Evolutionary conservation across 2,113 vertebrate species (phyloP).

Genomic region (Pachycephala philippinensis): DNA sequence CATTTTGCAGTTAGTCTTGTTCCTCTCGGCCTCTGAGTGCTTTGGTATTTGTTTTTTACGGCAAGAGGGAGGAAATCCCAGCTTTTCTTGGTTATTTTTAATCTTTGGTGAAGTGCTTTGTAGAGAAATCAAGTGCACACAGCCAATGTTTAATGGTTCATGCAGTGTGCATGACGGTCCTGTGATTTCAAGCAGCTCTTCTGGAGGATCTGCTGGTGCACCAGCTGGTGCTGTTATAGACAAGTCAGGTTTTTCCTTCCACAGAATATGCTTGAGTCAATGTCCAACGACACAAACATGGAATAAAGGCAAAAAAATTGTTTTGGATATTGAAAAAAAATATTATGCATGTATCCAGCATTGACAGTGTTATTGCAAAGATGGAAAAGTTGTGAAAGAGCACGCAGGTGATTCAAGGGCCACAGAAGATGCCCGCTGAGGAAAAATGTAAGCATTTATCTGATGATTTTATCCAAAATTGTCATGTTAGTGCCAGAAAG

Average conservation of each 20-base stretch:
- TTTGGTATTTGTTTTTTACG: neutral
- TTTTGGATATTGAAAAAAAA: neutral
- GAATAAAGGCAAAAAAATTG: neutral
- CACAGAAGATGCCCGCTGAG: neutral
- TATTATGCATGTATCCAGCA: neutral
- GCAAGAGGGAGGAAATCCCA: neutral
- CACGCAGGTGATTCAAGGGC: neutral
- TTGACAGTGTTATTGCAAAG: neutral
- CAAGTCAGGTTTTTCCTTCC: neutral
- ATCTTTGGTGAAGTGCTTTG: neutral
- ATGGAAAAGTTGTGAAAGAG: neutral
- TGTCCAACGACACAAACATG: neutral
- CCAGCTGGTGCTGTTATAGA: neutral
- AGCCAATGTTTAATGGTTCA: neutral
- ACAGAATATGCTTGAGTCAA: neutral
- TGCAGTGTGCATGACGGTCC: neutral
- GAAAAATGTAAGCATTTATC: neutral
- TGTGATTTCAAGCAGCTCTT: neutral
- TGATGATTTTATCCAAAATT: neutral
- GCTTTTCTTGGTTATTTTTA: neutral
- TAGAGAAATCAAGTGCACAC: neutral
- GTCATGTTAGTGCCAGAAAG: neutral
- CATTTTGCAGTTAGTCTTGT: neutral
- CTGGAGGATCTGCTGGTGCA: neutral
- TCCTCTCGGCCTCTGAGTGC: accelerated